Percentiles rank a stretch among this genome's conserved stretches.
Evolutionary conservation across 1,140 invertebrate species (phyloP).

Genomic region (Drosophila neocordata): DNA sequence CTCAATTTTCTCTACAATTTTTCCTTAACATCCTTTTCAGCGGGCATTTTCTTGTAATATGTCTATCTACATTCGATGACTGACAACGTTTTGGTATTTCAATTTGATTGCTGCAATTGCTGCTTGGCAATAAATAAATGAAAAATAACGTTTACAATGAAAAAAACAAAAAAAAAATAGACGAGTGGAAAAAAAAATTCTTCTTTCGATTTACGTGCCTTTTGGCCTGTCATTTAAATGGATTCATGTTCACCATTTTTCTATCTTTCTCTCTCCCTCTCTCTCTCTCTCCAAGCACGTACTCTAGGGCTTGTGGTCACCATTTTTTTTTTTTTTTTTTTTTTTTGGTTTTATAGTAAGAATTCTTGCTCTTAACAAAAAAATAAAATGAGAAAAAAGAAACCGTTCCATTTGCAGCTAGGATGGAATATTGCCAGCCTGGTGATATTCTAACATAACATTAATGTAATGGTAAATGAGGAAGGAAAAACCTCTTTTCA

Average conservation of each 20-base stretch:
- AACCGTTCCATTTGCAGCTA: not conserved
- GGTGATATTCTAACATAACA: slow-evolving; percentile 4
- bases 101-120: slow-evolving; percentile 66
- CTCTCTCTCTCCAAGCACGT: too few species aligned
- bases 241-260: slow-evolving; percentile 31
- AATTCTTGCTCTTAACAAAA: not conserved
- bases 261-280: too few species aligned
- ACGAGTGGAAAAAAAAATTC: not conserved
- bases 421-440: not conserved
- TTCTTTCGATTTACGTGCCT: slow-evolving; percentile 56
- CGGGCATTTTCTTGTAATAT: not conserved
- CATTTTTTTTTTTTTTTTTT: not conserved
- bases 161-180: not conserved
- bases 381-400: not conserved
- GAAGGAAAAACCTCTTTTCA: slow-evolving; percentile 3
- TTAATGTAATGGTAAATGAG: not conserved
- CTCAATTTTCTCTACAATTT: slow-evolving; percentile 26
- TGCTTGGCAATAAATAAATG: slow-evolving; percentile 65
- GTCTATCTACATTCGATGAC: slow-evolving; percentile 10
- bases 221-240: slow-evolving; percentile 36
- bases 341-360: not conserved
- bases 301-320: slow-evolving; percentile 15
- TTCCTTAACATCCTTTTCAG: slow-evolving; percentile 18
- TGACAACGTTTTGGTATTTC: slow-evolving; percentile 31
- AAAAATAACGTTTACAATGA: slow-evolving; percentile 39